These are phyloP conservation scores for Drosophila triauraria DNA, from an alignment of 1,140 invertebrate genomes.

Conservation along the genomic window DNA sequence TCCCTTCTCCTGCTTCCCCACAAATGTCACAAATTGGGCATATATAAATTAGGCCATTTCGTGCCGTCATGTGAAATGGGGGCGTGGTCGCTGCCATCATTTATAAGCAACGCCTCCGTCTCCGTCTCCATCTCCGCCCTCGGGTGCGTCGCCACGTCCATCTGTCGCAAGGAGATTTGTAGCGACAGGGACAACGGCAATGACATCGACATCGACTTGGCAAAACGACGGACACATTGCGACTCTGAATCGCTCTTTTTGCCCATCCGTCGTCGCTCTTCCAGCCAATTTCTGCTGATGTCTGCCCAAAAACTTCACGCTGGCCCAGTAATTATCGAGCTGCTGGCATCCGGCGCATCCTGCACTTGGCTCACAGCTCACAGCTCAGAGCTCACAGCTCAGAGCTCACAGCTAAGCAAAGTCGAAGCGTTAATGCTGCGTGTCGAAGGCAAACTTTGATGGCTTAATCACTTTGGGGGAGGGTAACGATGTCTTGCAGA, in stretches of 20 bases:
- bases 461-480: slow-evolving; percentile 76
- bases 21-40: slow-evolving; percentile 48
- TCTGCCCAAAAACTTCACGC: slow-evolving; percentile 57
- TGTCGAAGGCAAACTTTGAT: slow-evolving; percentile 81
- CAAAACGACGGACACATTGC: slow-evolving; percentile 54
- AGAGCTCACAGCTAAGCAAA: slow-evolving; percentile 57
- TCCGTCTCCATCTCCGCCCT: slow-evolving; percentile 1
- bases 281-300: slow-evolving; percentile 79
- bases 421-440: slow-evolving; percentile 80
- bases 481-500: slow-evolving; percentile 2
- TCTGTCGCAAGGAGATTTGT: slow-evolving; percentile 71
- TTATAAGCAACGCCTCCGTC: slow-evolving; percentile 62
- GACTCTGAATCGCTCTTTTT: slow-evolving; percentile 56
- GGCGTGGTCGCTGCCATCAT: slow-evolving; percentile 64
- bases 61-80: slow-evolving; percentile 55
- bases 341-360: slow-evolving; percentile 28
- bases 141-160: slow-evolving; percentile 7
- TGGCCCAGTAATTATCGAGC: slow-evolving; percentile 80
- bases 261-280: slow-evolving; percentile 8
- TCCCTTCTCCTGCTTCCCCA: background rate
- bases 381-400: slow-evolving; percentile 10
- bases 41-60: slow-evolving; percentile 74
- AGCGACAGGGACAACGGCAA: slow-evolving; percentile 27
- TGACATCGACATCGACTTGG: slow-evolving; percentile 33
- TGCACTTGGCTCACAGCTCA: slow-evolving; percentile 34